phyloP scores from a whole-genome alignment of 2,113 vertebrate genomes.

The Pimephales promelas region DNA sequence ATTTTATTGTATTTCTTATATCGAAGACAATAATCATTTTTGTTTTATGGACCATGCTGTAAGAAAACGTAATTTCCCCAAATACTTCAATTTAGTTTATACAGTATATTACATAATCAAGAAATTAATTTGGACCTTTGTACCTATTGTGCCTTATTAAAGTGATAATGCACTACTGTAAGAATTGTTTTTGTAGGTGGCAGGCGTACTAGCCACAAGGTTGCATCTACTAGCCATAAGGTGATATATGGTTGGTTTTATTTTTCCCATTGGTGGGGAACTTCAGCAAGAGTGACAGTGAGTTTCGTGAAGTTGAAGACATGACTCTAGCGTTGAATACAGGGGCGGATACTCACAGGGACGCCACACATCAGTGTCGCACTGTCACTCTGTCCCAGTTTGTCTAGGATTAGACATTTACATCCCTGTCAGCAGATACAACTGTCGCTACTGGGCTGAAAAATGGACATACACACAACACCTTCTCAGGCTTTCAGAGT shows the following conservation, averaged over 20 bases:
- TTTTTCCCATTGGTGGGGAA: background rate
- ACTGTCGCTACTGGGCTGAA: conserved; percentile 40
- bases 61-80: background rate
- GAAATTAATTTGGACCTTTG: background rate
- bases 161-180: background rate
- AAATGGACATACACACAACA: conserved; percentile 37
- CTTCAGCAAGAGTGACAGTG: background rate
- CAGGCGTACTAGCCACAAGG: background rate
- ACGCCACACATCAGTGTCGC: background rate
- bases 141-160: background rate
- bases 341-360: background rate
- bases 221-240: background rate
- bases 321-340: background rate
- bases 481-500: conserved; percentile 7
- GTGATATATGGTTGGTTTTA: background rate
- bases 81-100: background rate
- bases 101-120: background rate
- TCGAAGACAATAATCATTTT: background rate
- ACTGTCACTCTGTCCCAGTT: conserved; percentile 36
- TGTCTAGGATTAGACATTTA: conserved; percentile 12
- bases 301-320: background rate
- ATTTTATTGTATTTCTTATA: no score
- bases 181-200: background rate
- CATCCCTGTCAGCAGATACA: conserved; percentile 28
- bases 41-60: background rate